phyloP scores from a whole-genome alignment of 2,797 vertebrate genomes.

The Enteromius afrohamiltoni region DNA sequence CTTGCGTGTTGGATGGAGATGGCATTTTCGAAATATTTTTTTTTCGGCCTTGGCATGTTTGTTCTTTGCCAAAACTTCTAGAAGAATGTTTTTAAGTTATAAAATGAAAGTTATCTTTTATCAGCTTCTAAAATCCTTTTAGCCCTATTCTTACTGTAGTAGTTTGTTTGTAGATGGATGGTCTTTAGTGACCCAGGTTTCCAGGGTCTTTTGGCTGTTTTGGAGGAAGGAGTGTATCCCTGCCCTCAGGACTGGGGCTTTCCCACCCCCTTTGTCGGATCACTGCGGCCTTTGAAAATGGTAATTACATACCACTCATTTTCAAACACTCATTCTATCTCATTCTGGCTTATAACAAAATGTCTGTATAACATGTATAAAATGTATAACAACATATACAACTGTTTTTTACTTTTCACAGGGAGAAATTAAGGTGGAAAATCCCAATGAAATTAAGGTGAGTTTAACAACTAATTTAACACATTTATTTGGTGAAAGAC shows the following conservation, averaged over 20 bases:
- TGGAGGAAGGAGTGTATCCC: constrained; percentile 91
- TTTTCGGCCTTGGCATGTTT: constrained; percentile 13
- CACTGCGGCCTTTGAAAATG: constrained; percentile 91
- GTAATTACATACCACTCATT: constrained; percentile 71
- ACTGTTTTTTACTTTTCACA: constrained; percentile 66
- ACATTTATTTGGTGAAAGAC: constrained; percentile 21
- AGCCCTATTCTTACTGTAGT: constrained; percentile 9
- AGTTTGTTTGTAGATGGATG: constrained; percentile 83
- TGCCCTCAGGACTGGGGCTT: constrained; percentile 90
- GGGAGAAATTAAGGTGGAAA: constrained; percentile 92
- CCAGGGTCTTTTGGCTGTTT: constrained; percentile 83
- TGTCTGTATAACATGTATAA: too few species aligned
- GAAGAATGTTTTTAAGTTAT: neutral
- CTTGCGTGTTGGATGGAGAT: neutral
- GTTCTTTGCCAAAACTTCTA: constrained; percentile 6
- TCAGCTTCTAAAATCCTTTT: neutral
- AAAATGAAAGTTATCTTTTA: neutral
- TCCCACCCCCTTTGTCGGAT: constrained; percentile 86
- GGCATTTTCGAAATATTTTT: neutral
- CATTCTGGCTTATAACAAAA: neutral
- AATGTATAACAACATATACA: too few species aligned
- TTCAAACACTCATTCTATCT: neutral
- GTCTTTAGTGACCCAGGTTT: constrained; percentile 91
- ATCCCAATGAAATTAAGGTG: constrained; percentile 87
- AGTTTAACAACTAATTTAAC: neutral